A percentile compares a stretch with the other conserved stretches of the same genome.
Evolutionary conservation across 2,888 invertebrate genomes (phyloP).

Genomic region (Myopa tessellatipennis): DNA sequence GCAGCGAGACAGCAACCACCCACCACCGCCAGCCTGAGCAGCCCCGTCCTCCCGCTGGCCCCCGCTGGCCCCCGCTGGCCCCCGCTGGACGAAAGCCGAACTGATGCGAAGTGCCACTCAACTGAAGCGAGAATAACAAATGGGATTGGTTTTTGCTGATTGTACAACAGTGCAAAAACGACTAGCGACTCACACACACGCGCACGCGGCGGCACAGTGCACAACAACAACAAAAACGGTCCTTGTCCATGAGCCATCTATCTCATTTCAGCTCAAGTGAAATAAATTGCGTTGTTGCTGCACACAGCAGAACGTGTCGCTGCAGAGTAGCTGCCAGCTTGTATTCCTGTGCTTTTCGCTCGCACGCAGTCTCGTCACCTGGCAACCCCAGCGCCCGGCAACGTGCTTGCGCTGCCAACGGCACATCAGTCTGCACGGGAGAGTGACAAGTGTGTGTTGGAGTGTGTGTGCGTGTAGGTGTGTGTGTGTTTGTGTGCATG

Average conservation of each 20-base stretch:
- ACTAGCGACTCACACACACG: slow-evolving; percentile 20
- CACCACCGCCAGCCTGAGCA: not conserved
- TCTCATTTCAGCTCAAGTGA: slow-evolving; percentile 32
- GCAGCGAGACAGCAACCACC: not conserved
- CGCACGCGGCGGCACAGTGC: slow-evolving; percentile 15
- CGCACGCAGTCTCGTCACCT: slow-evolving; percentile 8
- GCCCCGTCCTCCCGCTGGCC: too few relatives aligned
- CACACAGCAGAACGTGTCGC: not conserved
- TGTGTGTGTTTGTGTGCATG: slow-evolving; percentile 54
- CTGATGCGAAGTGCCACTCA: slow-evolving; percentile 67
- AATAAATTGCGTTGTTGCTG: slow-evolving; percentile 22
- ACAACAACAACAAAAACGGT: slow-evolving; percentile 37
- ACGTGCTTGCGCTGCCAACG: not conserved
- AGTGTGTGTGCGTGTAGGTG: slow-evolving; percentile 14
- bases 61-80: not conserved
- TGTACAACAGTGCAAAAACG: slow-evolving; percentile 51
- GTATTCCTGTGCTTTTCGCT: slow-evolving; percentile 13
- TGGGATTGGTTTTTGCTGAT: slow-evolving; percentile 69
- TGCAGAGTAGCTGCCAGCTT: not conserved
- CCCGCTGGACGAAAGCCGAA: slow-evolving; percentile 48
- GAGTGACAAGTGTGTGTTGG: slow-evolving; percentile 54
- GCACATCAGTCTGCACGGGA: slow-evolving; percentile 14
- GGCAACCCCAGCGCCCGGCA: slow-evolving; percentile 1
- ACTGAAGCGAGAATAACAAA: slow-evolving; percentile 69
- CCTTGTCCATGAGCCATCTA: slow-evolving; percentile 28